Conservation (phyloP, 2,113 vertebrate species). For the Nothocercus nigrocapillus region DNA sequence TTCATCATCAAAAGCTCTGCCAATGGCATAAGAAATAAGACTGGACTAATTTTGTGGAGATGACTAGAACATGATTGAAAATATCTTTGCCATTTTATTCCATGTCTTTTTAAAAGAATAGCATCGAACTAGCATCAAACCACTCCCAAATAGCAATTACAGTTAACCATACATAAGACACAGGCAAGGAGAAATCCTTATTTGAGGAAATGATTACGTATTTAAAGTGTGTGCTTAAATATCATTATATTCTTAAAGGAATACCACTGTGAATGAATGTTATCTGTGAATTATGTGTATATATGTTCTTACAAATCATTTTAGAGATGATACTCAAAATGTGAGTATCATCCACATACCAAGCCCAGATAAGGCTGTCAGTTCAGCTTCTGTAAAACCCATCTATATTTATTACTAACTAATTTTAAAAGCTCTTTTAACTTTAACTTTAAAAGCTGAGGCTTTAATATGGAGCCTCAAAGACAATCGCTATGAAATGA, state of each 20-base stretch:
- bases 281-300: background rate
- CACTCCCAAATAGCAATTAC: background rate
- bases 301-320: background rate
- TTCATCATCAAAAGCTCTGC: background rate
- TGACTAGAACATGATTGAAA: background rate
- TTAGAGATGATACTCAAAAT: background rate
- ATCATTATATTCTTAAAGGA: background rate
- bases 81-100: background rate
- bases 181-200: background rate
- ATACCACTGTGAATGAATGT: background rate
- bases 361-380: conserved; percentile 34
- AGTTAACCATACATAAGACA: background rate
- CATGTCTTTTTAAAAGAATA: background rate
- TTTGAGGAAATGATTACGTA: background rate
- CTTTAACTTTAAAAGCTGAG: background rate
- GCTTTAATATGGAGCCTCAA: background rate
- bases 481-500: background rate
- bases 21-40: background rate
- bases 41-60: background rate
- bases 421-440: background rate
- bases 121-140: background rate
- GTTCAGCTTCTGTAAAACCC: conserved; percentile 34
- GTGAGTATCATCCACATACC: background rate
- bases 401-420: background rate
- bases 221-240: background rate